phyloP scores from a whole-genome alignment of 2,113 vertebrate genomes.

The Alligator mississippiensis region DNA sequence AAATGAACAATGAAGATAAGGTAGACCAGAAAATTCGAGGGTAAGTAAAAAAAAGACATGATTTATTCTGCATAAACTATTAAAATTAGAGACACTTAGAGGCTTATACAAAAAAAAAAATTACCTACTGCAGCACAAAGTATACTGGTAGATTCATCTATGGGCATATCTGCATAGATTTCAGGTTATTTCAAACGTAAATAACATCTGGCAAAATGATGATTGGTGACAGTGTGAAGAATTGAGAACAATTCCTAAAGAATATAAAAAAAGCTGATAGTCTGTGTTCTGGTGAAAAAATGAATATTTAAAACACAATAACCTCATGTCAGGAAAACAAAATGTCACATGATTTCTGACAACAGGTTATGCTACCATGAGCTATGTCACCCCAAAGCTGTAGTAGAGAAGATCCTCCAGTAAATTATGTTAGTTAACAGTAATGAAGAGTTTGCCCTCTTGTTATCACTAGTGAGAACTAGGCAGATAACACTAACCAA shows the following conservation, averaged over 20 bases:
- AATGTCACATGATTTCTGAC: neutral
- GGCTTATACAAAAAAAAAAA: neutral
- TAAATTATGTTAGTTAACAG: neutral
- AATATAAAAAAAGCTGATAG: neutral
- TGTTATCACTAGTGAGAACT: neutral
- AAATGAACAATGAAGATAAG: neutral
- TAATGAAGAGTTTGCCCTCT: rapidly evolving
- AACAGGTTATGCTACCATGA: neutral
- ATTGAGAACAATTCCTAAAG: neutral
- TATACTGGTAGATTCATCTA: neutral
- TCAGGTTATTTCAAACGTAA: neutral
- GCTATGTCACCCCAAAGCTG: neutral
- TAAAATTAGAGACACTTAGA: neutral
- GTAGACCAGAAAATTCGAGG: neutral
- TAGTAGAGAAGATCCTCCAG: neutral
- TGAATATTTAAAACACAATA: neutral
- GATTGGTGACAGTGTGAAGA: neutral
- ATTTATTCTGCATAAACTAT: neutral
- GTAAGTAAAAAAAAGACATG: neutral
- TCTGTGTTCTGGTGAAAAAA: neutral
- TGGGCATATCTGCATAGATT: neutral
- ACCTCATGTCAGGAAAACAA: neutral
- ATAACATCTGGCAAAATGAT: neutral
- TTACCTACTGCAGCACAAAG: rapidly evolving
- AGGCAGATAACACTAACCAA: neutral